These are phyloP conservation scores for Caenorhabditis sp. DNA, from an alignment of 2,888 invertebrate species.

Conservation along the genomic window DNA sequence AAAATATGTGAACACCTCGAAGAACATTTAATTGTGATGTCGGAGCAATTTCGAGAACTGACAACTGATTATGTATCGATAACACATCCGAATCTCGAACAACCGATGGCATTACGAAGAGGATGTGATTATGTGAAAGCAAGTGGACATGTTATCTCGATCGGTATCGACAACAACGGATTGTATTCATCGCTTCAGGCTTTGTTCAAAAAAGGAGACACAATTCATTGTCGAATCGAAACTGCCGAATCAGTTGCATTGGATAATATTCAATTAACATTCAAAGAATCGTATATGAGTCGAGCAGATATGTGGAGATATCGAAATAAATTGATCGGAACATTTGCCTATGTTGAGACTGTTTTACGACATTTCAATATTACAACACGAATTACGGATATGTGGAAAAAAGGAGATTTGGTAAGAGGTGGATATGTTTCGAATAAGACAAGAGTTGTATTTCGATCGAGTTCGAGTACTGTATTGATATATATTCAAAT, in stretches of 20 bases:
- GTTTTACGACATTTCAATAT: slow-evolving; percentile 36
- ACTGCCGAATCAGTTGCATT: slow-evolving; percentile 71
- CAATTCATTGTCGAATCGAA: neutral
- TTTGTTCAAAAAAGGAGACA: neutral
- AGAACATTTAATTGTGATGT: neutral
- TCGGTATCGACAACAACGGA: neutral
- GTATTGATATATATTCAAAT: slow-evolving; percentile 84
- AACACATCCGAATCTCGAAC: neutral
- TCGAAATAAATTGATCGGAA: slow-evolving; percentile 85
- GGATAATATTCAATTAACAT: slow-evolving; percentile 94
- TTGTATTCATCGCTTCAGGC: neutral
- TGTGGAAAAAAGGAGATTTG: slow-evolving; percentile 44
- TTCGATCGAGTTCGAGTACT: slow-evolving; percentile 94
- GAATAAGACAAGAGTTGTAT: slow-evolving; percentile 93
- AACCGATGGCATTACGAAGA: no score
- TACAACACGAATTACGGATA: slow-evolving; percentile 34
- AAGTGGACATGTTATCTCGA: neutral
- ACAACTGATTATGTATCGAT: neutral
- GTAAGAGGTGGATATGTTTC: slow-evolving; percentile 83
- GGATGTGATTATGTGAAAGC: no score
- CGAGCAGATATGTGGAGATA: slow-evolving; percentile 98
- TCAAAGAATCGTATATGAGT: slow-evolving; percentile 96
- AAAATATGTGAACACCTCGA: neutral
- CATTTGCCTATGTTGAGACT: slow-evolving; percentile 74
- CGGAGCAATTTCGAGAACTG: neutral